Base-by-base conservation (phyloP, 2,888 invertebrate species). In the Cactoblastis cactorum region DNA sequence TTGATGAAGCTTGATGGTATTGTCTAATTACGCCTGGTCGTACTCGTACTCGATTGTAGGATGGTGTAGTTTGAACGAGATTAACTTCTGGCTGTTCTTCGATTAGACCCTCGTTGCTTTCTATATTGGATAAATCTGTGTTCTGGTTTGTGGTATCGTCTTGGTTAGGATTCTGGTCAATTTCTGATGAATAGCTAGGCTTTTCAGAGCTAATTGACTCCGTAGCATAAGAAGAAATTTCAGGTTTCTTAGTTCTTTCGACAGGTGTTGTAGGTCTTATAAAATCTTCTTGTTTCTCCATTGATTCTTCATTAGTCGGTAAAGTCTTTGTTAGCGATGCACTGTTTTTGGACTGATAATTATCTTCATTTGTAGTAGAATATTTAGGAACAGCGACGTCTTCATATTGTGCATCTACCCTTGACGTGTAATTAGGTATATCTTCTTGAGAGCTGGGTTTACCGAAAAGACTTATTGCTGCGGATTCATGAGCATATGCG, bases 21-120 rank as follows among this genome's bases (percentile, higher is more conserved):
- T 85, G 83, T 56, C 80, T 77, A 6, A 87, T 71, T 0, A 80
- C 78, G 54, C 87, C 85, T 49, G 88, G 86, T 8, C 87, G 79
- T 5, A 87, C 74, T 54, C 87, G 74, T 0, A 87, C 83, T 65
- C 83, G 75, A 52, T 85, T 84, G 51, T 86, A 88, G 1, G 87
- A 83, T 9, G 85, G 84, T 24, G 89, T 87, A 18, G 89, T 88
- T 68, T 86, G 83, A 15, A 83, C 77, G 45, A 77, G 56, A 54
- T 83, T 80, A 54, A 81, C 77, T 61, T 81, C 81, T 43, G 73
- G 73, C 53, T 79, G 74, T 47, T 67, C 63, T 57, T 78, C 75
- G 50, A 66, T 61, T 17, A 55, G 60, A 18, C 46, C 53, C 50
- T 75, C 73, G 51, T 69, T 63, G 46, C 51, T 74, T 24, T 53